These are phyloP conservation scores for Nomada fabriciana DNA, from an alignment of 2,888 invertebrate species.

Conservation along the genomic window DNA sequence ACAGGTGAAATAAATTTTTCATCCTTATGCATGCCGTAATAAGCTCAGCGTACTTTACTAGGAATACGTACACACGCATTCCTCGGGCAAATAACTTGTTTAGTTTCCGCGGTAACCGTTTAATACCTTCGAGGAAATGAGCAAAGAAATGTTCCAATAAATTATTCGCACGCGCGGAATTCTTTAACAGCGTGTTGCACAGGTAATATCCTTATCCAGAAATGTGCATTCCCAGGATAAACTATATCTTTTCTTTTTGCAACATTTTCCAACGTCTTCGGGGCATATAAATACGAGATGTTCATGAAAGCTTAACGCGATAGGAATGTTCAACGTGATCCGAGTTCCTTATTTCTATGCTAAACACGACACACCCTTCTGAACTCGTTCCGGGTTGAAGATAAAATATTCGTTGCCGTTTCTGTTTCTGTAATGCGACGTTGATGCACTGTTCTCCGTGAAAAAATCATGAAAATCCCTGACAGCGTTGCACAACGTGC, in stretches of 20 bases:
- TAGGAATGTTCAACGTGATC: not conserved
- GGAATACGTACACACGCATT: not conserved
- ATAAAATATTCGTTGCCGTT: not conserved
- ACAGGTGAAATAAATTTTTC: not conserved
- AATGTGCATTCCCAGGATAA: not conserved
- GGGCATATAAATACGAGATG: not conserved
- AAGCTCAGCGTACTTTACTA: not conserved
- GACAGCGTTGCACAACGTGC: not conserved
- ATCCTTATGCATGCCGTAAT: not conserved
- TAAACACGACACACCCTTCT: constrained; percentile 1
- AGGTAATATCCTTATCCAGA: not conserved
- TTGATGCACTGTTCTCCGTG: not conserved
- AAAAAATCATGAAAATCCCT: too few species aligned
- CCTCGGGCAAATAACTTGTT: constrained; percentile 1
- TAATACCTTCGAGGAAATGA: constrained; percentile 1
- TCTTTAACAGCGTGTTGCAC: not conserved
- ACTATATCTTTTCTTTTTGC: not conserved
- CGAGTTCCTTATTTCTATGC: constrained; percentile 9
- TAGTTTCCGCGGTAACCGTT: not conserved
- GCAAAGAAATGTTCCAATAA: constrained; percentile 10
- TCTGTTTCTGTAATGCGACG: not conserved
- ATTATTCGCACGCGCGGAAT: constrained; percentile 9
- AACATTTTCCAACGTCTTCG: not conserved
- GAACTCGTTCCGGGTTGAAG: not conserved
- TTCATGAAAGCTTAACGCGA: not conserved